Base-by-base conservation (phyloP, 1,140 invertebrate genomes). In the Zaprionus vittiger region DNA sequence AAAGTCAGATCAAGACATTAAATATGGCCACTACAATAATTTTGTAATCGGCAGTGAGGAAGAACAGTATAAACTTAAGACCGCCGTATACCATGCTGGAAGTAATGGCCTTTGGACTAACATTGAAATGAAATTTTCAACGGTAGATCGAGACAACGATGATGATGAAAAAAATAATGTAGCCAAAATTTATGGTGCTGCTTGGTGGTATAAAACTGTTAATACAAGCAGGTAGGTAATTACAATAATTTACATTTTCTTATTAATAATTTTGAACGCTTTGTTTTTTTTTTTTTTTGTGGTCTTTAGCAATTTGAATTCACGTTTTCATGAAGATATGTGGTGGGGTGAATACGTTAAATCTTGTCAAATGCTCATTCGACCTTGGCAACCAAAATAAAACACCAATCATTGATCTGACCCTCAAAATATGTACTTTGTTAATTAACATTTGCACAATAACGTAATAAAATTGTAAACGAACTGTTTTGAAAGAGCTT, bases 151-250 rank as follows among this genome's bases (percentile, higher is more conserved):
- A 17, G n/a, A 44, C n/a, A 44, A 44, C 41, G 41, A 44, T 44
- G n/a, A n/a, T 4, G 0, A 17, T 44, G 2, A 2, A 14, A 11
- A 37, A 3, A 1, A 0, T 0, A 7, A 17, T 6, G 2, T 15
- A 7, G 6, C 41, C 4, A 2, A 0, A n/a, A 2, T 1, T 15
- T 41, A 5, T n/a, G 5, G 6, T 2, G 15, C 6, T 44, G 41
- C 41, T 44, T 44, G 41, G 41, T 44, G 41, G 41, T n/a, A n/a
- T 17, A 17, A 17, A n/a, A 2, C 2, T n/a, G 5, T 1, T 2
- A 11, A 17, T 7, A 44, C 15, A 7, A 3, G 0, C 2, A 44
- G 41, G 41, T 44, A 2, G 7, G 28, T 31, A 31, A 31, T 31
- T 3, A 31, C 28, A 44, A 2, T 6, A 17, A 44, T 44, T 44